A percentile compares a stretch with the other conserved stretches of the same genome.
These are phyloP conservation scores for Phalacrocorax pelagicus DNA, from an alignment of 2,113 vertebrate species.

Conservation along the genomic window DNA sequence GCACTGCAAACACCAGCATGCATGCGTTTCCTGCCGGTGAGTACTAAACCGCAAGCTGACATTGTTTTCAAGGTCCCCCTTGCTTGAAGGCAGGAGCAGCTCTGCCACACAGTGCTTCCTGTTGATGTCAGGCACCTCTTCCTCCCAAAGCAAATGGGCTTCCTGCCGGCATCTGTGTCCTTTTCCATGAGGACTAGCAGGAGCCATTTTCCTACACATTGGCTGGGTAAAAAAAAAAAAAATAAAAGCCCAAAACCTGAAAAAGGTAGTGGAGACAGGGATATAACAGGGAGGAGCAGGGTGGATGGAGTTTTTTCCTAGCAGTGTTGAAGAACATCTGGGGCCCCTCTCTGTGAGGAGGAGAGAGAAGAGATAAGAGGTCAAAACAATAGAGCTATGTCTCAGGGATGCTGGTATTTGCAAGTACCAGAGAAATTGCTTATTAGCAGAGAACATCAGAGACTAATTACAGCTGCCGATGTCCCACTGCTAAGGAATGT, in stretches of 20 bases:
- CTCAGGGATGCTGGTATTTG: neutral
- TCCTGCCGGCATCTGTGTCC: conserved; percentile 71
- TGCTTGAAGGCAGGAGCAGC: conserved; percentile 62
- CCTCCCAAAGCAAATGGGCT: conserved; percentile 76
- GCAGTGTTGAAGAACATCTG: neutral
- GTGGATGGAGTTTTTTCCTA: neutral
- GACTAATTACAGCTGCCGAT: conserved; percentile 14
- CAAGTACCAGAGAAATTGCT: conserved; percentile 21
- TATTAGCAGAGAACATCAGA: conserved; percentile 53
- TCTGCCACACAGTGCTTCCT: conserved; percentile 73
- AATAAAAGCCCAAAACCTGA: neutral
- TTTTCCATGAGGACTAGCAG: conserved; percentile 60
- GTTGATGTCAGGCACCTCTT: conserved; percentile 81
- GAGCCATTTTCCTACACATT: conserved; percentile 31
- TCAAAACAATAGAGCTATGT: conserved; percentile 1
- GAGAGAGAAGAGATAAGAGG: conserved; percentile 2
- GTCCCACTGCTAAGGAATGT: conserved; percentile 52
- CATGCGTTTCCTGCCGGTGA: conserved; percentile 73
- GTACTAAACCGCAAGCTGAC: conserved; percentile 60
- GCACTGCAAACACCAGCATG: conserved; percentile 53
- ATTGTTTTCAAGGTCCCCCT: conserved; percentile 75
- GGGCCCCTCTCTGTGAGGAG: neutral
- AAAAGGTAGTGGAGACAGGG: neutral
- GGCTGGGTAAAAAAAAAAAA: neutral
- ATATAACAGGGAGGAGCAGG: neutral